Evolutionary conservation across 2,888 invertebrate species (phyloP).

Genomic region (Stegophylla sp.): DNA sequence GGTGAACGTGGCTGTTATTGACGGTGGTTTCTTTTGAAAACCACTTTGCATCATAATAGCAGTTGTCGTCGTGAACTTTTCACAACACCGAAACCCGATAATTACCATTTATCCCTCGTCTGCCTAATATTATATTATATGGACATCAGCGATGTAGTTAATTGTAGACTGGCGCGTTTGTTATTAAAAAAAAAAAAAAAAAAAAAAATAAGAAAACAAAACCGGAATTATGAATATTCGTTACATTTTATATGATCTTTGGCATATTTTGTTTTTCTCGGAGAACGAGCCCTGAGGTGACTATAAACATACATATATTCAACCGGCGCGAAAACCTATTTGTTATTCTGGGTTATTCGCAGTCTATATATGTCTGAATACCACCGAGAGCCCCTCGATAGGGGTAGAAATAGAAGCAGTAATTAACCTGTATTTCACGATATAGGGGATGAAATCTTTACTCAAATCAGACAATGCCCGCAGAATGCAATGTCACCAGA

Average conservation of each 20-base stretch:
- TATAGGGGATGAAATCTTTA: too few relatives aligned
- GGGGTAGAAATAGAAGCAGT: too few relatives aligned
- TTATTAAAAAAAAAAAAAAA: too few relatives aligned
- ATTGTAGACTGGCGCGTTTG: neutral
- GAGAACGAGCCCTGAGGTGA: neutral
- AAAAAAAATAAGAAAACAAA: neutral
- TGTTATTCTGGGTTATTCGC: too few relatives aligned
- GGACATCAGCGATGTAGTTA: too few relatives aligned
- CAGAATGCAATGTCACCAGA: too few relatives aligned
- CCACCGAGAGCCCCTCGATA: too few relatives aligned
- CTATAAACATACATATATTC: neutral
- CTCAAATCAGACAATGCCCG: too few relatives aligned
- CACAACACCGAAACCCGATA: neutral
- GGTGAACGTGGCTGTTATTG: neutral
- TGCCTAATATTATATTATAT: neutral
- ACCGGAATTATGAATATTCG: neutral
- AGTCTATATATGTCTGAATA: too few relatives aligned
- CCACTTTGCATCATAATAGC: neutral
- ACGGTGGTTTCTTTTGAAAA: neutral
- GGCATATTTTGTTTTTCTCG: neutral
- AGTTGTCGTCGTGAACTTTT: neutral
- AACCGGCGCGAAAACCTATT: too few relatives aligned
- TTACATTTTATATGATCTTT: neutral
- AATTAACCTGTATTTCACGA: too few relatives aligned
- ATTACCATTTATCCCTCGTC: neutral